phyloP scores from a whole-genome alignment of 2,797 vertebrate genomes.

The Aselliscus stoliczkanus region DNA sequence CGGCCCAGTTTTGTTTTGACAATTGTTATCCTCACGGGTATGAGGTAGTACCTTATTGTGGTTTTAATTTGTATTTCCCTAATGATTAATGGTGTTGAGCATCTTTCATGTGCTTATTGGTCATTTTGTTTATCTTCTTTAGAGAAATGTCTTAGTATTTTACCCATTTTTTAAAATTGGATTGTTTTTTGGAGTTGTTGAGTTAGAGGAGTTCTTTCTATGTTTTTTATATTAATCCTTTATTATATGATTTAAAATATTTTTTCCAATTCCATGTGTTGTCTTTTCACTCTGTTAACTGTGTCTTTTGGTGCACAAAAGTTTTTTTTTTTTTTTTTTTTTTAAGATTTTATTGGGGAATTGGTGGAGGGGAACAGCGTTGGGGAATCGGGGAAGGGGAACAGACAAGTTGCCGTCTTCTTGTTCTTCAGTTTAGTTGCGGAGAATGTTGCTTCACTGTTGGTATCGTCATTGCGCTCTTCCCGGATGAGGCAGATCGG shows the following conservation, averaged over 20 bases:
- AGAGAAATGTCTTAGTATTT: neutral
- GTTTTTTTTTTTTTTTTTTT: too few species aligned
- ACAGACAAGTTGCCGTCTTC: too few species aligned
- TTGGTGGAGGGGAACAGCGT: too few species aligned
- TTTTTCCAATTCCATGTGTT: neutral
- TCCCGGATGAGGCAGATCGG: too few species aligned
- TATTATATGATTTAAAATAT: neutral
- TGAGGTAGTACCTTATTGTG: neutral
- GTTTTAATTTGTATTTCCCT: neutral
- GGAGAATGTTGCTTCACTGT: too few species aligned
- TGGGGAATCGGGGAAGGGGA: too few species aligned
- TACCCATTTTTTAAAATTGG: neutral
- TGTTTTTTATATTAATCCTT: neutral
- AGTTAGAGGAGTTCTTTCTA: neutral
- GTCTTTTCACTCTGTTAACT: neutral
- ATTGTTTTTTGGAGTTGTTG: neutral
- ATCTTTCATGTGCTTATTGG: neutral
- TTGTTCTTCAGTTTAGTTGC: too few species aligned
- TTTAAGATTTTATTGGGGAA: too few species aligned
- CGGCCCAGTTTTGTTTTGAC: too few species aligned
- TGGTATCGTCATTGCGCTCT: too few species aligned
- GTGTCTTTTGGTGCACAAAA: neutral
- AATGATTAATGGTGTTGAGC: neutral
- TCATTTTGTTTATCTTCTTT: neutral
- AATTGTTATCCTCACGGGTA: neutral